Evolutionary conservation across 1,140 invertebrate genomes (phyloP).

Genomic region (Drosophila trapezifrons): DNA sequence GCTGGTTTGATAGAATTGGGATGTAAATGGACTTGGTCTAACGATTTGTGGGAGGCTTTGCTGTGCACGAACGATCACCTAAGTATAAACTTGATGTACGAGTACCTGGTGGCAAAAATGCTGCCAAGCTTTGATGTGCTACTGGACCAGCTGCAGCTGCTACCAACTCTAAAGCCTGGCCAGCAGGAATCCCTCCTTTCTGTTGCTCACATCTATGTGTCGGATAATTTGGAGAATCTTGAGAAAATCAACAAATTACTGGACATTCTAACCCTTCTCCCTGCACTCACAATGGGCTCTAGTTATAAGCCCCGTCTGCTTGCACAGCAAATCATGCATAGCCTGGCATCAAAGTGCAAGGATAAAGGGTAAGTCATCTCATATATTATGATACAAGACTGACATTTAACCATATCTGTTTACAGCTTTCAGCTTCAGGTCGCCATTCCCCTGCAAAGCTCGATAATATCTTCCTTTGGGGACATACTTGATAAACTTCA

Average conservation of each 20-base stretch:
- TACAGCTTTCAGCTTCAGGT: no score
- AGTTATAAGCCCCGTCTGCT: conserved; percentile 91
- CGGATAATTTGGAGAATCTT: conserved; percentile 19
- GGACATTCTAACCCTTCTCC: conserved; percentile 71
- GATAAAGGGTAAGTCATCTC: conserved; percentile 18
- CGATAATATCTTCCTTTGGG: no score
- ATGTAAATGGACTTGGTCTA: conserved; percentile 22
- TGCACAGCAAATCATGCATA: conserved; percentile 86
- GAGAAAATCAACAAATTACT: conserved; percentile 2
- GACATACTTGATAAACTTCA: no score
- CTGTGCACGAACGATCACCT: conserved; percentile 86
- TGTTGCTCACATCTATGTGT: conserved; percentile 41
- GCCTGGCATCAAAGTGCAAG: conserved; percentile 57
- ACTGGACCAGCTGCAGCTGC: conserved; percentile 32
- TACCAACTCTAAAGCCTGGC: conserved; percentile 33
- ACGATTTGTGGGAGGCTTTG: conserved; percentile 83
- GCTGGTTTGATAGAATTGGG: conserved; percentile 41
- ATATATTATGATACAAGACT: not conserved
- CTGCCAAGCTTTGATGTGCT: conserved; percentile 29
- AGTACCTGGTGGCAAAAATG: conserved; percentile 85
- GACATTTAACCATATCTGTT: no score
- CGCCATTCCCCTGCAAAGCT: no score
- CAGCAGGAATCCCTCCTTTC: conserved; percentile 64
- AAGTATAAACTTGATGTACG: conserved; percentile 87
- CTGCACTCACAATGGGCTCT: conserved; percentile 91